Evolutionary conservation across 92 coral and sea anemone species (phyloP).

Genomic region (Parazoanthus darwini): DNA sequence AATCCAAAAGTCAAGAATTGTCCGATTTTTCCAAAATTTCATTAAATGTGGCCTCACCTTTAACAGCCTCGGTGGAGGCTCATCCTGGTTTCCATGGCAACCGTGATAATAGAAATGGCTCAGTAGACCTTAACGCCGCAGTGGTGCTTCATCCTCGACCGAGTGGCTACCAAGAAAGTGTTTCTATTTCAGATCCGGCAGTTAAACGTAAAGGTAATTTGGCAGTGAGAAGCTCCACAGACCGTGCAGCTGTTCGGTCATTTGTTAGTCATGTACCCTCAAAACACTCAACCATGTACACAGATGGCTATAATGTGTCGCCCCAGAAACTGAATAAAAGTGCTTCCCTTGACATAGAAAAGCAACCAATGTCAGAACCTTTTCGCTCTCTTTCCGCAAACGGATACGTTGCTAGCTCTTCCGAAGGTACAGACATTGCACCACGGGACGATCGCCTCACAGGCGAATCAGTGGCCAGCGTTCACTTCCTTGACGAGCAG

Average conservation of each 20-base stretch:
- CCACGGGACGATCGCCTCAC: not conserved
- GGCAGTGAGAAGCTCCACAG: not conserved
- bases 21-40: not conserved
- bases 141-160: constrained; percentile 20
- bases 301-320: not conserved
- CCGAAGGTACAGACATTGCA: constrained; percentile 15
- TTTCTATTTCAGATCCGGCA: not conserved
- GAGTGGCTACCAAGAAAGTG: not conserved
- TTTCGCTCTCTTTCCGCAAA: not conserved
- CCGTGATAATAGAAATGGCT: not conserved
- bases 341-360: constrained; percentile 6
- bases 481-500: constrained; percentile 60
- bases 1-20: not conserved
- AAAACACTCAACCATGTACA: not conserved
- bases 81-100: constrained; percentile 28
- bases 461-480: constrained; percentile 51
- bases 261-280: not conserved
- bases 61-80: not conserved
- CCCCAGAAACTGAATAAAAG: not conserved
- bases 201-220: not conserved
- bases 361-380: constrained; percentile 8
- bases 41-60: not conserved
- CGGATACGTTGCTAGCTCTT: constrained; percentile 5
- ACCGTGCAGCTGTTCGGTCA: not conserved
- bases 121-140: constrained; percentile 31